A percentile compares a stretch with the other conserved stretches of the same genome.
Evolutionary conservation across 2,113 vertebrate genomes (phyloP).

Genomic region (Paedocypris sp.): DNA sequence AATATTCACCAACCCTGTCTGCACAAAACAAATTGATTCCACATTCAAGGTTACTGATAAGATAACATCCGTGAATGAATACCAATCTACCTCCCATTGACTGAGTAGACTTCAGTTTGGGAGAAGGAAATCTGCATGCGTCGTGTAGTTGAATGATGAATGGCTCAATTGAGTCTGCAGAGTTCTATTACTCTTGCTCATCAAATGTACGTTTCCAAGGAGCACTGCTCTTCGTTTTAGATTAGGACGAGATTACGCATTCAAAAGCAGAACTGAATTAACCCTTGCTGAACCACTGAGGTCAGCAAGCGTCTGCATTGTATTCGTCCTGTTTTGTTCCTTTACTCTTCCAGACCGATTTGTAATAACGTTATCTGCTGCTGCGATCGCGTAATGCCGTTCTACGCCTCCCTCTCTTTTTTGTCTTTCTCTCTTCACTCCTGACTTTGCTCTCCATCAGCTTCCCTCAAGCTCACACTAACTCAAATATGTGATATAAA

Average conservation of each 20-base stretch:
- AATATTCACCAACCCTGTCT: conserved; percentile 13
- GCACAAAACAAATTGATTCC: conserved; percentile 17
- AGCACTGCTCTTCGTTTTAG: conserved; percentile 13
- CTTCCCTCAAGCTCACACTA: background rate
- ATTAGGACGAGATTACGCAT: conserved; percentile 3
- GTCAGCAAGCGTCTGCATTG: background rate
- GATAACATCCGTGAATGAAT: conserved; percentile 23
- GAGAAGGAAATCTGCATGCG: background rate
- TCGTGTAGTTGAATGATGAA: background rate
- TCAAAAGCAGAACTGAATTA: conserved; percentile 2
- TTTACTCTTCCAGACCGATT: background rate
- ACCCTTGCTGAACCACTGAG: background rate
- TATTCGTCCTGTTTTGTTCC: background rate
- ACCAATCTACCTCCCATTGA: conserved; percentile 21
- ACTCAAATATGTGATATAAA: conserved; percentile 19
- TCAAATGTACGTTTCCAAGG: conserved; percentile 1
- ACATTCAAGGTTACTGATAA: conserved; percentile 29
- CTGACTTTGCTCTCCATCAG: background rate
- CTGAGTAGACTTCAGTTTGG: conserved; percentile 5
- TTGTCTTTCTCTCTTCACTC: background rate
- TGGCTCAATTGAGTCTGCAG: background rate
- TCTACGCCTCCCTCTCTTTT: background rate
- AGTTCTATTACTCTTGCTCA: background rate
- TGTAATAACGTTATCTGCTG: background rate
- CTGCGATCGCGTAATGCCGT: background rate